Base-by-base conservation (phyloP, 2,113 vertebrate species). In the Prunella himalayana region DNA sequence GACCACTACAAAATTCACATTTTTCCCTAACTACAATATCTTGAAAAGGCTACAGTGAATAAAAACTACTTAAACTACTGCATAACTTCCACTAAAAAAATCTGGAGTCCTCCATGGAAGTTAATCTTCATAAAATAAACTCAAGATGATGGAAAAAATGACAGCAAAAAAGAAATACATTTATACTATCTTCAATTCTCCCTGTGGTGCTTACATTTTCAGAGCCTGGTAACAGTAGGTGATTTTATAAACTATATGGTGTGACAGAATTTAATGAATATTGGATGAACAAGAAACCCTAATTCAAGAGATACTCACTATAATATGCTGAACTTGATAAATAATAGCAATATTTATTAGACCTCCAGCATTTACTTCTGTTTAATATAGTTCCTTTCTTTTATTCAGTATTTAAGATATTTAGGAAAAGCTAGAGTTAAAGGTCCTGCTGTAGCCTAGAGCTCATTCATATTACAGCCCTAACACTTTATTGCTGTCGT, bases 181-280 rank as follows among this genome's bases (percentile, higher is more conserved):
- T 94, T 94, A 68, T 82, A 68, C 28, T 37, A 49, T 93, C 72
- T 68, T 94, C 81, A 94, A 1, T 84, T 86, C 88, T 90, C 68
- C 78, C 72, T 49, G 65, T 54, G 80, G 51, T 75, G 83, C 80
- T 92, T 86, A 70, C 7, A 24, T 91, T 86, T 88, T 78, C 71
- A 92, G 76, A 80, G 33, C 33, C 72, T 83, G 11, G 37, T 92
- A 95, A 92, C 60, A 92, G 90, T 70, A 92, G 77, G 77, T 72
- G 82, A 95, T 73, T 86, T 91, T 91, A 91, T 72, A 87, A 96
- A 80, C 86, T 95, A 92, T 68, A 81, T 16, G 28, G 78, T 87
- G 54, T 90, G 93, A 96, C 78, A 90, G 81, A 95, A 92, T 42
- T 86, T 89, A 82, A 92, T 85, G 89, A 96, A 91, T 80, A 94